These are phyloP conservation scores for Drosophila kambysellisi DNA, from an alignment of 2,888 invertebrate genomes.

Conservation along the genomic window DNA sequence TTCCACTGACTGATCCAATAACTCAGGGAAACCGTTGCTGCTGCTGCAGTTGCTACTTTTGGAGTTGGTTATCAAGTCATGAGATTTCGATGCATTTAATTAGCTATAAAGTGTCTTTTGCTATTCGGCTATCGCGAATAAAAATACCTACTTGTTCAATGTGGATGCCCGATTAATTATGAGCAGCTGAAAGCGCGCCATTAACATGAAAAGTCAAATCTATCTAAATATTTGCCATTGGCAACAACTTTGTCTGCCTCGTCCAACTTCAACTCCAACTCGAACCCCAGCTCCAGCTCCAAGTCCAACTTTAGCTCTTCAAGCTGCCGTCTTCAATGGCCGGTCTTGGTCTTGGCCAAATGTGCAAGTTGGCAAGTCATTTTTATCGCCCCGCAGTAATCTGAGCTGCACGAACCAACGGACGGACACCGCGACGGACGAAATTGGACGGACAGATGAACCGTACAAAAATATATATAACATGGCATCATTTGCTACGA, in stretches of 20 bases:
- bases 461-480: conserved; percentile 69
- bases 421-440: conserved; percentile 37
- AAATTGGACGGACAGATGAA: conserved; percentile 39
- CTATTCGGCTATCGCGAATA: conserved; percentile 64
- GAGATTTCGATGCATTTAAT: conserved; percentile 69
- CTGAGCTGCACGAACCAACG: conserved; percentile 78
- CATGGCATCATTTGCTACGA: conserved; percentile 78
- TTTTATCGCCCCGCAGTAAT: conserved; percentile 78
- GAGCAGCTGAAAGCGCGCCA: conserved; percentile 81
- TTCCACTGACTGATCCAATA: conserved; percentile 21
- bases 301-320: conserved; percentile 5
- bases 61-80: conserved; percentile 39
- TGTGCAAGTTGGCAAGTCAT: conserved; percentile 80
- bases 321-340: conserved; percentile 12
- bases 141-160: conserved; percentile 74
- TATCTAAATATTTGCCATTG: conserved; percentile 78
- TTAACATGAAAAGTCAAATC: conserved; percentile 81
- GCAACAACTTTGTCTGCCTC: conserved; percentile 53
- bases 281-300: conserved; percentile 1
- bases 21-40: conserved; percentile 11
- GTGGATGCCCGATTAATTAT: conserved; percentile 79
- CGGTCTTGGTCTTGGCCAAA: conserved; percentile 64
- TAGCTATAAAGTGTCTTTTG: conserved; percentile 73
- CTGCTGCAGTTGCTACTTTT: not conserved
- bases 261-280: conserved; percentile 16